Conservation (phyloP, 1,140 invertebrate species). For the Pseudomyrmex cubaensis region DNA sequence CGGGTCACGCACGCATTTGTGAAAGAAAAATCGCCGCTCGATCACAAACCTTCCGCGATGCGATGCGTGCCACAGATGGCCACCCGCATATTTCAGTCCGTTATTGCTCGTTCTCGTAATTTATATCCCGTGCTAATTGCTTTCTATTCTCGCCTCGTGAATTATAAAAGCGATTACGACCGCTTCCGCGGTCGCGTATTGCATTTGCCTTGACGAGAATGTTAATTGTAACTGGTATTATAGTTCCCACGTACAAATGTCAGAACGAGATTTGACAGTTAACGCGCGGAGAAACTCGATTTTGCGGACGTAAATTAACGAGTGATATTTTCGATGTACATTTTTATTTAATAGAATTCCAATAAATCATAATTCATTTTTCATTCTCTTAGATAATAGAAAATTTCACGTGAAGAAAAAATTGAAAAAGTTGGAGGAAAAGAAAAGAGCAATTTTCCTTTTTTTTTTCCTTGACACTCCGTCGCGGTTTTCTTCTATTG, state of each 20-base stretch:
- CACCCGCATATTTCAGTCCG: conserved; percentile 14
- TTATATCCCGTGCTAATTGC: conserved; percentile 26
- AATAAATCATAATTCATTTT: conserved; percentile 3
- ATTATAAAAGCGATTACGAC: conserved; percentile 7
- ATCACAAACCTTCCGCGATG: background rate
- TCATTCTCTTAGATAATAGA: background rate
- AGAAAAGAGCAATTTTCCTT: background rate
- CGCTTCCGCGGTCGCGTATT: background rate
- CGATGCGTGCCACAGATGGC: conserved; percentile 13
- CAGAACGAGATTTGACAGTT: conserved; percentile 9
- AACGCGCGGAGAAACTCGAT: background rate
- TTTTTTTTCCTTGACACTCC: background rate
- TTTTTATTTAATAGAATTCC: background rate
- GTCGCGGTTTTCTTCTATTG: background rate
- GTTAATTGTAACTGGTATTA: conserved; percentile 22
- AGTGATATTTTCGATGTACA: too few relatives aligned
- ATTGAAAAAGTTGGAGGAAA: background rate
- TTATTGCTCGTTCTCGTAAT: conserved; percentile 29
- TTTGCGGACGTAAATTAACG: background rate
- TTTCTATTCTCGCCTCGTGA: conserved; percentile 23
- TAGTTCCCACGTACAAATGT: background rate
- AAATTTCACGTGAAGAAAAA: conserved; percentile 8
- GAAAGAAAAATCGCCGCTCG: conserved; percentile 23
- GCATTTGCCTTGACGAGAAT: background rate
- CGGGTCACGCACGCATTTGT: background rate